Evolutionary conservation across 92 coral and sea anemone genomes (phyloP).

Genomic region (Blastomussa wellsi): DNA sequence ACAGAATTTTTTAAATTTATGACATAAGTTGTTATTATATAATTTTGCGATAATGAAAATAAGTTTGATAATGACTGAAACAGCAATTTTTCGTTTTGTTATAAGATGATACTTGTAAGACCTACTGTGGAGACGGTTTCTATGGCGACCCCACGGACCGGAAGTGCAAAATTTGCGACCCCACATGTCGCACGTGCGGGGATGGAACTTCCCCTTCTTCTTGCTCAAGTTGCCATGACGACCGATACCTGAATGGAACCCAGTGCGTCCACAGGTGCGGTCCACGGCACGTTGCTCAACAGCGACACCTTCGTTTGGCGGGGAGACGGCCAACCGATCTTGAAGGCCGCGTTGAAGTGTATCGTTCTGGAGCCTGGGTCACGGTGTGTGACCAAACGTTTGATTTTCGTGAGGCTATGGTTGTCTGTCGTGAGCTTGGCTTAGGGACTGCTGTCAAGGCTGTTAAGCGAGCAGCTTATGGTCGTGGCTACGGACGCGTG

Average conservation of each 20-base stretch:
- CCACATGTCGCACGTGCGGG: slow-evolving; percentile 81
- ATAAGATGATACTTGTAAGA: slow-evolving; percentile 64
- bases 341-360: slow-evolving; percentile 83
- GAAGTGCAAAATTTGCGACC: slow-evolving; percentile 64
- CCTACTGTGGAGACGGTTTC: slow-evolving; percentile 77
- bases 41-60: background rate
- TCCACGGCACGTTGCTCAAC: slow-evolving; percentile 48
- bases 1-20: too few relatives aligned
- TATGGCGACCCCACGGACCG: slow-evolving; percentile 68
- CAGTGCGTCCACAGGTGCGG: slow-evolving; percentile 59
- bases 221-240: slow-evolving; percentile 74
- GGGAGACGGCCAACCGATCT: slow-evolving; percentile 59
- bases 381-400: slow-evolving; percentile 77
- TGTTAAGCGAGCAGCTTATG: slow-evolving; percentile 60
- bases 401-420: slow-evolving; percentile 83
- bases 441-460: slow-evolving; percentile 72
- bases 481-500: slow-evolving; percentile 65
- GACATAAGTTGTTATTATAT: background rate
- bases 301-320: slow-evolving; percentile 62
- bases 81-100: background rate
- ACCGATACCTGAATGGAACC: slow-evolving; percentile 52
- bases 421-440: slow-evolving; percentile 75
- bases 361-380: slow-evolving; percentile 46
- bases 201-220: slow-evolving; percentile 49
- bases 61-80: background rate